A percentile compares a stretch with the other conserved stretches of the same genome.
phyloP scores from a whole-genome alignment of 2,113 vertebrate genomes.

The Lophius piscatorius region DNA sequence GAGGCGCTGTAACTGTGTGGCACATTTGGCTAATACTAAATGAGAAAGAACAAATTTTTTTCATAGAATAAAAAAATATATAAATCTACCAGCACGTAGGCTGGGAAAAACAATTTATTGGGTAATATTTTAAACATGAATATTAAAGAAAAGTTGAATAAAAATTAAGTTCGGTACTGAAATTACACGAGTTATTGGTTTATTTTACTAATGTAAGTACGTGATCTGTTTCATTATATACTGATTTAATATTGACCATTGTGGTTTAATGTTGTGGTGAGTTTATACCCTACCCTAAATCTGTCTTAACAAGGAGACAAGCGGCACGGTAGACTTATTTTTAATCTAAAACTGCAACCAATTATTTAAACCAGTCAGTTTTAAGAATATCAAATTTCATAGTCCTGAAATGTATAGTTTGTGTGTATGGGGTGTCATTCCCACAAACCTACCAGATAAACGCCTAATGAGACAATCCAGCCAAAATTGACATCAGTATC shows the following conservation, averaged over 20 bases:
- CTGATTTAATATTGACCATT: background rate
- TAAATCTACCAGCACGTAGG: too few species aligned
- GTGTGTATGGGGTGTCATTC: too few species aligned
- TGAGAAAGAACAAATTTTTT: too few species aligned
- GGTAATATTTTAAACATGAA: background rate
- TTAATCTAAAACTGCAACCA: background rate
- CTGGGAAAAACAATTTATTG: background rate
- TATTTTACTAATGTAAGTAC: background rate
- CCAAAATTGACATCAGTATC: background rate
- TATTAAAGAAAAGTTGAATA: background rate
- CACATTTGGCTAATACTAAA: too few species aligned
- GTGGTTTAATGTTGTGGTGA: too few species aligned
- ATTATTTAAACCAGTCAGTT: background rate
- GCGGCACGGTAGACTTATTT: too few species aligned
- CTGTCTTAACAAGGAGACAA: too few species aligned
- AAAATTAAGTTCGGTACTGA: too few species aligned
- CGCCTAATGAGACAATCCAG: conserved; percentile 4
- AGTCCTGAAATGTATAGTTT: background rate
- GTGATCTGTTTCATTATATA: background rate
- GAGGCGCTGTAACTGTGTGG: too few species aligned
- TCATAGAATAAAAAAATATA: too few species aligned
- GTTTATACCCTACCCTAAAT: too few species aligned
- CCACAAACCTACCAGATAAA: background rate
- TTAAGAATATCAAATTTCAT: background rate
- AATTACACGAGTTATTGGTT: too few species aligned